Conservation (phyloP, 2,888 invertebrate species). For the Lepidochitona cinerea region DNA sequence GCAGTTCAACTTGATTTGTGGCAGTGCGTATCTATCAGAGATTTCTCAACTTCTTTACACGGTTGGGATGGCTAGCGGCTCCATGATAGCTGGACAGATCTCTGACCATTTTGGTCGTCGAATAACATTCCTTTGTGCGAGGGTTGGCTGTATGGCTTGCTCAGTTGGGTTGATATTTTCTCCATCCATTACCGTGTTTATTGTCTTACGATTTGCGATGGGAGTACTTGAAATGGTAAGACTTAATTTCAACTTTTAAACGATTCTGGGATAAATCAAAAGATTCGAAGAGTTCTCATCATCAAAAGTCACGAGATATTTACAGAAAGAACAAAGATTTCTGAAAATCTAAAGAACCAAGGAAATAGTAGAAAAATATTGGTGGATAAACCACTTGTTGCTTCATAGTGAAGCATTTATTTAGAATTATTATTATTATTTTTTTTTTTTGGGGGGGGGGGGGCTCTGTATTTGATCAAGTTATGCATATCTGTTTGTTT, state of each 20-base stretch:
- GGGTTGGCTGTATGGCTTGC: slow-evolving; percentile 41
- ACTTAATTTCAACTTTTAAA: not conserved
- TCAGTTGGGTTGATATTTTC: slow-evolving; percentile 44
- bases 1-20: slow-evolving; percentile 63
- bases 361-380: too few relatives aligned
- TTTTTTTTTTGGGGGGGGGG: too few relatives aligned
- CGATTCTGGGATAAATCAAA: too few relatives aligned
- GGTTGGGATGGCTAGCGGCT: slow-evolving; percentile 52
- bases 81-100: slow-evolving; percentile 48
- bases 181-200: slow-evolving; percentile 42
- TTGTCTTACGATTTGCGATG: slow-evolving; percentile 47
- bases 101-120: slow-evolving; percentile 58
- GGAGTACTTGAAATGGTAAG: slow-evolving; percentile 42
- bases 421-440: too few relatives aligned
- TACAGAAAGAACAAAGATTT: too few relatives aligned
- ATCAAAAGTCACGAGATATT: too few relatives aligned
- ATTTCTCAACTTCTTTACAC: slow-evolving; percentile 56
- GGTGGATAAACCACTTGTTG: too few relatives aligned
- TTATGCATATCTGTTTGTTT: too few relatives aligned
- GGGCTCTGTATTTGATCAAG: too few relatives aligned
- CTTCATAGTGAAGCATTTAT: too few relatives aligned
- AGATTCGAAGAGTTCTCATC: too few relatives aligned
- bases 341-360: too few relatives aligned
- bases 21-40: slow-evolving; percentile 47
- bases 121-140: slow-evolving; percentile 37